These are phyloP conservation scores for Trileptium ribeirensis DNA, from an alignment of 2,888 invertebrate species.

Conservation along the genomic window DNA sequence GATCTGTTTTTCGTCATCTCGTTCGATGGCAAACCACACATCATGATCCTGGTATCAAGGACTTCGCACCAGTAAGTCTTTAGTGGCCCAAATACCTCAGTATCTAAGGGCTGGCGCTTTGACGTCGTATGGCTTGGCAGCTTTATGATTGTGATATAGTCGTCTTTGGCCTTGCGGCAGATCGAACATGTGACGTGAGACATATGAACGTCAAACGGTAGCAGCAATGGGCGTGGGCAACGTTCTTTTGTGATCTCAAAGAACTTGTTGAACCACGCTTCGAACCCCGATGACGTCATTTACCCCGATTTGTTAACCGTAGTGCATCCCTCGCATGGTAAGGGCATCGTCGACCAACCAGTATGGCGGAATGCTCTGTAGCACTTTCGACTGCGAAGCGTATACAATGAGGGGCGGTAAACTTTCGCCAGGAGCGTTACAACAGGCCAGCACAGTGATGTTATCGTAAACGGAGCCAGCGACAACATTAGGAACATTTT, in stretches of 20 bases:
- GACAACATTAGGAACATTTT: not conserved
- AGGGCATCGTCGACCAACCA: not conserved
- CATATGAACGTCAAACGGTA: not conserved
- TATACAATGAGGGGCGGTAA: not conserved
- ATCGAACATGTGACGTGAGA: not conserved
- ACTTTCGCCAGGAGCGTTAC: not conserved
- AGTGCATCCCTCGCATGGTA: not conserved
- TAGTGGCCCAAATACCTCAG: not conserved
- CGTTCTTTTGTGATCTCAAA: not conserved
- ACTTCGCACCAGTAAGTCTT: not conserved
- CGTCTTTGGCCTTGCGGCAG: not conserved
- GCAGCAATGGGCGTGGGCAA: not conserved
- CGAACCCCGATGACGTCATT: not conserved
- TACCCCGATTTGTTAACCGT: not conserved
- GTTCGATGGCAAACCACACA: not conserved
- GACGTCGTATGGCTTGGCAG: not conserved
- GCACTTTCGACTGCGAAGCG: not conserved
- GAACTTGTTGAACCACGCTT: not conserved
- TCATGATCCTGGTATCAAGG: not conserved
- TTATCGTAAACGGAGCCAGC: not conserved
- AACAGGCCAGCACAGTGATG: too few relatives aligned
- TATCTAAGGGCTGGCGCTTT: not conserved
- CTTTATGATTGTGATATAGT: not conserved
- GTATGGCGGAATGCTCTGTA: not conserved
- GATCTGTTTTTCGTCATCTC: not conserved